Conservation (phyloP, 2,797 vertebrate genomes). For the Pipistrellus pygmaeus region DNA sequence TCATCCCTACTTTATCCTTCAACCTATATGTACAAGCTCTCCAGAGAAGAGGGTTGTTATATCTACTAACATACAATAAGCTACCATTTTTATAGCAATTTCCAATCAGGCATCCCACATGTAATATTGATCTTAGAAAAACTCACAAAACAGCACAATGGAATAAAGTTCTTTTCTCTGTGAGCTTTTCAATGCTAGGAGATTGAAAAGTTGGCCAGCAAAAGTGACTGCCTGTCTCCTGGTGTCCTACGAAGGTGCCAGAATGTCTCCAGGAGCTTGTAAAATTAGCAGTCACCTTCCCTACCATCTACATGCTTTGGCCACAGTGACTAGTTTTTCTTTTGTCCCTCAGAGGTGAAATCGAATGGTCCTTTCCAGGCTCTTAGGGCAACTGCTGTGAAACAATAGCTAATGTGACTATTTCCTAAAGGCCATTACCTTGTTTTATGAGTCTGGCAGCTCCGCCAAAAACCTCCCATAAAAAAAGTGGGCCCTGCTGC, state of each 20-base stretch:
- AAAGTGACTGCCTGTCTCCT: neutral
- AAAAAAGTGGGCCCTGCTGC: neutral
- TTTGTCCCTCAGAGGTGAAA: neutral
- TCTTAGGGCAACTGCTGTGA: neutral
- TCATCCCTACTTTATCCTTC: constrained; percentile 63
- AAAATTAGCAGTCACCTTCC: constrained; percentile 27
- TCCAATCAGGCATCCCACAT: neutral
- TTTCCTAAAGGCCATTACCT: neutral
- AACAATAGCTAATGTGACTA: constrained; percentile 3
- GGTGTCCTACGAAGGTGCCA: constrained; percentile 1
- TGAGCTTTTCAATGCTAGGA: neutral
- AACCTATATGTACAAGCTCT: constrained; percentile 50
- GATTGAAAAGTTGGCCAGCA: constrained; percentile 18
- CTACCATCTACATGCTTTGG: neutral
- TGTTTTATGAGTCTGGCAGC: constrained; percentile 18
- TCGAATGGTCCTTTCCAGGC: neutral
- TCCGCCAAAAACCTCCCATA: constrained; percentile 27
- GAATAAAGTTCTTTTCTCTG: neutral
- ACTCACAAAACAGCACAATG: neutral
- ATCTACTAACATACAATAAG: constrained; percentile 59
- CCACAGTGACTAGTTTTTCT: neutral
- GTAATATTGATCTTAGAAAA: constrained; percentile 42
- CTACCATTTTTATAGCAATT: constrained; percentile 49
- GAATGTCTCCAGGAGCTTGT: neutral
- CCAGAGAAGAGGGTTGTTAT: constrained; percentile 74